Percentiles rank a stretch among this genome's conserved stretches.
Conservation (phyloP, 2,888 invertebrate genomes). For the Tuta absoluta region DNA sequence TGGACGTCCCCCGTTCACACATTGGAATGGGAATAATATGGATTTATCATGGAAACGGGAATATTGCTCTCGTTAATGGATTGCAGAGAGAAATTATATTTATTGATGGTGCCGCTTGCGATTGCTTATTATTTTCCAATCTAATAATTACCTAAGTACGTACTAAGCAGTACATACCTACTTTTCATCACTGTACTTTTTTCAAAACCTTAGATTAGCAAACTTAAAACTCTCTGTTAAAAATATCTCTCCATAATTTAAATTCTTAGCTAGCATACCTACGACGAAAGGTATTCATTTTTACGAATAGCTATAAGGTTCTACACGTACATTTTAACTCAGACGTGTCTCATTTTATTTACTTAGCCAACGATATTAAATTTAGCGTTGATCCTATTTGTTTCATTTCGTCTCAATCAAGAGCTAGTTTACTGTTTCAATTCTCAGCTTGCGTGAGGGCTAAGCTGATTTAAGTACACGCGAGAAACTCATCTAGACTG, state of each 20-base stretch:
- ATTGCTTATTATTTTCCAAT: background rate
- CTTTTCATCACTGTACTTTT: too few relatives aligned
- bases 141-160: too few relatives aligned
- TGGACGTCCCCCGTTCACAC: background rate
- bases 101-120: background rate
- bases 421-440: slow-evolving; percentile 29
- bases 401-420: slow-evolving; percentile 14
- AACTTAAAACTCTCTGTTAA: too few relatives aligned
- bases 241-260: too few relatives aligned
- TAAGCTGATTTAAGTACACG: background rate
- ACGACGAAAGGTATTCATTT: too few relatives aligned
- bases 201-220: too few relatives aligned
- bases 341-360: background rate
- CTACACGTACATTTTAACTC: background rate
- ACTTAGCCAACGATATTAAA: slow-evolving; percentile 3
- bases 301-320: background rate
- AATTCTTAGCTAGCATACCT: too few relatives aligned
- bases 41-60: slow-evolving; percentile 10
- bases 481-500: background rate
- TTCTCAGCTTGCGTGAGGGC: slow-evolving; percentile 12
- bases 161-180: too few relatives aligned
- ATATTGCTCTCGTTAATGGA: background rate
- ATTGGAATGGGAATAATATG: slow-evolving; percentile 7
- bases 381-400: slow-evolving; percentile 11
- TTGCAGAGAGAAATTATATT: background rate